Evolutionary conservation across 2,888 invertebrate species (phyloP).

Genomic region (Scaptomyza flava): DNA sequence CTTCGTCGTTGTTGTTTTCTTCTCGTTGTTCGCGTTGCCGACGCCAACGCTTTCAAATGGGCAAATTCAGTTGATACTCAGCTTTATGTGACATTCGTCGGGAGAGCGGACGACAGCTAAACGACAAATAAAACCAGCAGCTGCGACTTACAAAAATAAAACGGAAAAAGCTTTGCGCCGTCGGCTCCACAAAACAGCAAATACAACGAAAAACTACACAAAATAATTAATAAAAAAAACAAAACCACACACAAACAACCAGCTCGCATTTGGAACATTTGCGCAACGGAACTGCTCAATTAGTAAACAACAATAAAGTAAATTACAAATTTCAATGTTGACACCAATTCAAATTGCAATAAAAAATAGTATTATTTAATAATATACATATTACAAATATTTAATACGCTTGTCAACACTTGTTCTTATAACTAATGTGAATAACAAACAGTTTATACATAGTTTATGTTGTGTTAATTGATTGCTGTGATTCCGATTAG

Average conservation of each 20-base stretch:
- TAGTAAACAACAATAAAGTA: slow-evolving; percentile 36
- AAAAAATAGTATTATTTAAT: slow-evolving; percentile 32
- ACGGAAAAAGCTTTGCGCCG: slow-evolving; percentile 55
- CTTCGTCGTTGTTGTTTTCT: slow-evolving; percentile 14
- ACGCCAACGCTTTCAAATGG: slow-evolving; percentile 52
- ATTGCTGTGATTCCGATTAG: slow-evolving; percentile 22
- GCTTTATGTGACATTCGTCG: slow-evolving; percentile 78
- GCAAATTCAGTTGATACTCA: slow-evolving; percentile 74
- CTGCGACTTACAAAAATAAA: background rate
- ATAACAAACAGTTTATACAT: no score
- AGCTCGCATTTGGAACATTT: slow-evolving; percentile 66
- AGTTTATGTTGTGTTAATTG: slow-evolving; percentile 25
- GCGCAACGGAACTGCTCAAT: slow-evolving; percentile 74
- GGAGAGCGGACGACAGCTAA: slow-evolving; percentile 64
- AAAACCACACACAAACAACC: slow-evolving; percentile 34
- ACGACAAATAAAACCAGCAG: slow-evolving; percentile 19
- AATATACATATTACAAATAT: slow-evolving; percentile 15
- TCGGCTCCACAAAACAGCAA: slow-evolving; percentile 45
- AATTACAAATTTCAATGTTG: slow-evolving; percentile 18
- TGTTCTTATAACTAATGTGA: background rate
- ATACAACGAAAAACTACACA: slow-evolving; percentile 1
- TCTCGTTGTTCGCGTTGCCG: slow-evolving; percentile 27
- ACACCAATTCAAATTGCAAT: slow-evolving; percentile 35
- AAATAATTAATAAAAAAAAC: slow-evolving; percentile 13
- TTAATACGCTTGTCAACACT: slow-evolving; percentile 21